Conservation (phyloP, 2,113 vertebrate genomes). For the Ifrita kowaldi region DNA sequence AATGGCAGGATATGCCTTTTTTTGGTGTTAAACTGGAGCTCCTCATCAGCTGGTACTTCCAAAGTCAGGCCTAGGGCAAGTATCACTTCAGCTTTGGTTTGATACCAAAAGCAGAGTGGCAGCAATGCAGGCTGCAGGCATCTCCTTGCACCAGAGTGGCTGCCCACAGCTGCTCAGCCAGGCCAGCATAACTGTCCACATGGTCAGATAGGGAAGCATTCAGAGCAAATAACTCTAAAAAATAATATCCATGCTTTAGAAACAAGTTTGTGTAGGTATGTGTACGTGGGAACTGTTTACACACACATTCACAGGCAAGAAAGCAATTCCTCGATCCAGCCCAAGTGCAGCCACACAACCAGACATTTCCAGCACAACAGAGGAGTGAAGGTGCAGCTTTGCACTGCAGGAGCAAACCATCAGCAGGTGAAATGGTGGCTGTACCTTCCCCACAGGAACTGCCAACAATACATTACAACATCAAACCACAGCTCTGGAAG, state of each 20-base stretch:
- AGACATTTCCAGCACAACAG: background rate
- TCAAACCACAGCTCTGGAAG: background rate
- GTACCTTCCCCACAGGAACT: background rate
- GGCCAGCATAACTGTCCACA: background rate
- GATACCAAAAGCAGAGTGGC: background rate
- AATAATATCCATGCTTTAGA: background rate
- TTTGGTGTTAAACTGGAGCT: constrained; percentile 20
- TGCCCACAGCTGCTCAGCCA: background rate
- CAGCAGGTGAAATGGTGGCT: background rate
- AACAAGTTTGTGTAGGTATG: background rate
- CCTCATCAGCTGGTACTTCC: background rate
- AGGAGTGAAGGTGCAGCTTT: background rate
- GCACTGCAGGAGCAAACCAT: background rate
- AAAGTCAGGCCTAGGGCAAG: background rate
- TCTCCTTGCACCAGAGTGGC: background rate
- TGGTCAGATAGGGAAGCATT: background rate
- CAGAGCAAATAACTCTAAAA: background rate
- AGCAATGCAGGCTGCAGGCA: background rate
- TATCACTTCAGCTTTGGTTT: background rate
- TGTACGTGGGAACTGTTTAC: background rate
- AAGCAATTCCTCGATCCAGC: background rate
- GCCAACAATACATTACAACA: background rate
- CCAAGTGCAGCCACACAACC: background rate
- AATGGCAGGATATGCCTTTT: constrained; percentile 32
- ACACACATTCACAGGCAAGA: background rate